Evolutionary conservation across 2,888 invertebrate genomes (phyloP).

Genomic region (Cantharis lateralis): DNA sequence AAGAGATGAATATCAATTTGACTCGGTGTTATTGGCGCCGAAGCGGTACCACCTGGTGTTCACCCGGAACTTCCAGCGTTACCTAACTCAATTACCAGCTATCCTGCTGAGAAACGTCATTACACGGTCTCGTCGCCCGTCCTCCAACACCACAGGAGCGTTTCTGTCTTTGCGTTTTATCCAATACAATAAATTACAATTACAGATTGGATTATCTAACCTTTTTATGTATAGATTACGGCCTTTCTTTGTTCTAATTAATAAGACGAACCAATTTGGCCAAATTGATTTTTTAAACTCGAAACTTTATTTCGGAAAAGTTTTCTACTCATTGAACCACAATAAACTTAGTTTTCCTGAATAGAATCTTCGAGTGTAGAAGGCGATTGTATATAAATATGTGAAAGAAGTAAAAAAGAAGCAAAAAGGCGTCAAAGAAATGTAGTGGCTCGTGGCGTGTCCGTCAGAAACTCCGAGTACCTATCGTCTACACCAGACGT

Average conservation of each 20-base stretch:
- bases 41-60: conserved; percentile 51
- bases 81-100: conserved; percentile 52
- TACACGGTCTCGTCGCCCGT: conserved; percentile 38
- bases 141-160: conserved; percentile 31
- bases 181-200: conserved; percentile 33
- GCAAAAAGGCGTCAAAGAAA: conserved; percentile 13
- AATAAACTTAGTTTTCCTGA: conserved; percentile 20
- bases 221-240: conserved; percentile 5
- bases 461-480: conserved; percentile 38
- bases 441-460: conserved; percentile 32
- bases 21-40: conserved; percentile 43
- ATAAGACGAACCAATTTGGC: conserved; percentile 18
- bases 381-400: conserved; percentile 20
- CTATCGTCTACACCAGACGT: conserved; percentile 36
- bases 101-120: conserved; percentile 52
- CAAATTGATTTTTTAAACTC: background rate
- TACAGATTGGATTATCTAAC: conserved; percentile 28
- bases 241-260: background rate
- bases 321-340: conserved; percentile 14
- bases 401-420: conserved; percentile 19
- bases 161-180: conserved; percentile 27
- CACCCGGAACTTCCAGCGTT: conserved; percentile 49
- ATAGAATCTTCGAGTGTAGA: conserved; percentile 22
- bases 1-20: conserved; percentile 49
- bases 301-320: background rate